Evolutionary conservation across 2,797 vertebrate genomes (phyloP).

Genomic region (Anolis apletophallus): DNA sequence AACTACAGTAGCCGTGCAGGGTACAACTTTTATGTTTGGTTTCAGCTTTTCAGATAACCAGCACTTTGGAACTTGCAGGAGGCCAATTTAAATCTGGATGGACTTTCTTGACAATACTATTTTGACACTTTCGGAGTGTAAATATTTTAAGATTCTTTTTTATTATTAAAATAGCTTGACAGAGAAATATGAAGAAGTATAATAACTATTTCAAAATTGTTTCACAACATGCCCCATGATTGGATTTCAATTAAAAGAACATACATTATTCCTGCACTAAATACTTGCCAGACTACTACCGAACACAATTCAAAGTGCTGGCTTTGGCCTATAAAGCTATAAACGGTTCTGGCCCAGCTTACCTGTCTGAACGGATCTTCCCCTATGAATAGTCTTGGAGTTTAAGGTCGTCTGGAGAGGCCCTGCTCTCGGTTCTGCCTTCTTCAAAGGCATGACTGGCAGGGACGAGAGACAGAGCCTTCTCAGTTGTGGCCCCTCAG

Average conservation of each 20-base stretch:
- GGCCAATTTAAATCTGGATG: background rate
- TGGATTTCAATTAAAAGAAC: background rate
- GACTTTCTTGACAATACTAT: background rate
- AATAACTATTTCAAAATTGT: background rate
- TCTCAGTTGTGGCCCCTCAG: too few species aligned
- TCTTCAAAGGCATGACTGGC: too few species aligned
- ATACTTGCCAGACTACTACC: too few species aligned
- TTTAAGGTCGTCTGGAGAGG: too few species aligned
- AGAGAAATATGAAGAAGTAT: background rate
- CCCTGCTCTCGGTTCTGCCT: too few species aligned
- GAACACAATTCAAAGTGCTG: too few species aligned
- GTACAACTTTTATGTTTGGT: background rate
- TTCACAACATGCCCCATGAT: background rate
- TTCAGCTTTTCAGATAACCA: conserved; percentile 15
- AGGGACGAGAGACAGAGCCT: too few species aligned
- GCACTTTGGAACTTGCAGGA: background rate
- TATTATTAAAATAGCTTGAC: too few species aligned
- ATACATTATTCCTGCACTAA: background rate
- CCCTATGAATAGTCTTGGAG: too few species aligned
- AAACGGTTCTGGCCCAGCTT: too few species aligned
- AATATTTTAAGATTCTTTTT: background rate
- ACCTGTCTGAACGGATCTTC: too few species aligned
- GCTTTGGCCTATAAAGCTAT: too few species aligned
- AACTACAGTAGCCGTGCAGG: background rate
- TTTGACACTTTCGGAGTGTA: background rate